Evolutionary conservation across 2,113 vertebrate species (phyloP), one percentile per base, ranked within the genome.

Genomic region (Clarias magur): DNA sequence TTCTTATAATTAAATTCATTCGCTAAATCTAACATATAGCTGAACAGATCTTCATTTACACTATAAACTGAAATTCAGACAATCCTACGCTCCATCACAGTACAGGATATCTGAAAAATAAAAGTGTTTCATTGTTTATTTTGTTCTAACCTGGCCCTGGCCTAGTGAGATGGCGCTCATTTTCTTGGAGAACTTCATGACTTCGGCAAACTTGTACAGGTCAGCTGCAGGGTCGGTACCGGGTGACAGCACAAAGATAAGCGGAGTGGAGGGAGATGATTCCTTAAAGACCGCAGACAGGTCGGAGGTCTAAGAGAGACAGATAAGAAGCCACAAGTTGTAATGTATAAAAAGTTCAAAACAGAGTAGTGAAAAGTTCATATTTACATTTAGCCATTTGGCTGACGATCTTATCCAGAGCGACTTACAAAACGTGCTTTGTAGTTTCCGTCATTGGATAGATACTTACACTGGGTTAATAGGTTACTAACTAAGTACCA

Each of bases 131-230:
- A 8, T 21, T 68, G 34, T 23, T 86, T 68, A 81, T 72, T 25
- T 72, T 25, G 34, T 59, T 68, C 92, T 92, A 80, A 99, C 97
- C 96, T 98, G 97, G 63, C 97, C 98, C 89, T 98, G 97, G 16
- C 97, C 97, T 57, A 98, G 93, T 60, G 97, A 99, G 92, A 99
- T 97, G 89, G 96, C 96, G 25, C 91, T 93, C 42, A 98, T 93
- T 89, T 98, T 98, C 80, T 96, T 95, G 57, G 97, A 96, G 92
- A 98, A 98, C 86, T 95, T 96, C 96, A 97, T 98, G 91, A 95
- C 94, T 88, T 97, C 97, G 17, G 97, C 96, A 93, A 99, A 98
- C 88, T 96, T 98, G 93, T 97, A 97, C 75, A 99, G 96, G 91
- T 97, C 95, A 0, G 96, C 95, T 38, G 97, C 96, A 0, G 97